phyloP scores from a whole-genome alignment of 2,888 invertebrate genomes.

The Melinaea menophilus region DNA sequence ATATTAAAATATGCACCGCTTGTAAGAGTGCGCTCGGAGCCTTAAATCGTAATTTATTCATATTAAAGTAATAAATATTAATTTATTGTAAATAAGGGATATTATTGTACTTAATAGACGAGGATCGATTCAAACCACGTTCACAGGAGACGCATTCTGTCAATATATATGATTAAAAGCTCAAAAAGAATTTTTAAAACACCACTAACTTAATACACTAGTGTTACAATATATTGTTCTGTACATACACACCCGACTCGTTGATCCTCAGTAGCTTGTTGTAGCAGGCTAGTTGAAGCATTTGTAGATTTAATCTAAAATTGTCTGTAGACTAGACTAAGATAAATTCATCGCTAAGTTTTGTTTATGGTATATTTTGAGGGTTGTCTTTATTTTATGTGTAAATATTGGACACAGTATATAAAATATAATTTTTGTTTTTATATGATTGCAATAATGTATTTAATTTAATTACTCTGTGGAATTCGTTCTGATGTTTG shows the following conservation, averaged over 20 bases:
- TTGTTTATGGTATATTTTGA: conserved; percentile 32
- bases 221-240: conserved; percentile 2
- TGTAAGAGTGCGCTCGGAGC: conserved; percentile 46
- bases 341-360: conserved; percentile 39
- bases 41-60: conserved; percentile 64
- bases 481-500: too few species aligned
- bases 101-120: conserved; percentile 70
- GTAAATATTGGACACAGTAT: conserved; percentile 13
- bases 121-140: conserved; percentile 46
- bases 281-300: conserved; percentile 75
- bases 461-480: too few species aligned
- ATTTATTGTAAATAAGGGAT: conserved; percentile 68
- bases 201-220: conserved; percentile 1
- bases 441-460: too few species aligned
- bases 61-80: conserved; percentile 33
- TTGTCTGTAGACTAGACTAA: conserved; percentile 61
- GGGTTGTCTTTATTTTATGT: conserved; percentile 24
- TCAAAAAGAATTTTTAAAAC: conserved; percentile 14
- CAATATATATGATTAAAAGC: conserved; percentile 6
- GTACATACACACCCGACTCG: conserved; percentile 16
- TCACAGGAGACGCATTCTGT: conserved; percentile 6
- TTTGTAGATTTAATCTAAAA: conserved; percentile 68
- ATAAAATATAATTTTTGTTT: too few species aligned
- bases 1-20: conserved; percentile 44
- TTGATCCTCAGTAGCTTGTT: conserved; percentile 59